Evolutionary conservation across 2,113 vertebrate species (phyloP).

Genomic region (Hypocryptadius cinnamomeus): DNA sequence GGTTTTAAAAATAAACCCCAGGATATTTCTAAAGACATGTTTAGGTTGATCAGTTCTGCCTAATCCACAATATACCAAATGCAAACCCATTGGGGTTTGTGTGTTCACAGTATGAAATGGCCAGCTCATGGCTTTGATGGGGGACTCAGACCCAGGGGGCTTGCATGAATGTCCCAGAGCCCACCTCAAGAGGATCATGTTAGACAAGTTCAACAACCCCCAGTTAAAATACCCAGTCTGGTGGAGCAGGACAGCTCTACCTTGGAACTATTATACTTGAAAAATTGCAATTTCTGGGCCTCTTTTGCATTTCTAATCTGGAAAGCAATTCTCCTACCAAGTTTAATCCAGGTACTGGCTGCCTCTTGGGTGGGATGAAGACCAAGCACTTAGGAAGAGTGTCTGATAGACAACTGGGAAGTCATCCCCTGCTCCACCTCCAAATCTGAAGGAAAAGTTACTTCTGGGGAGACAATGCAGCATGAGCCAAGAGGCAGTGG

Average conservation of each 20-base stretch:
- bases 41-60: neutral
- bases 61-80: neutral
- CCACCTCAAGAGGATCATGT: neutral
- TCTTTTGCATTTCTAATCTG: neutral
- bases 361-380: neutral
- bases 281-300: neutral
- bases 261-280: neutral
- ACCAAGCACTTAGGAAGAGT: neutral
- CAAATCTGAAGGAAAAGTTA: neutral
- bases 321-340: neutral
- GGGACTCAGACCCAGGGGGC: neutral
- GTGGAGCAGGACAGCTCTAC: neutral
- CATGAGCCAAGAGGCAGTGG: fast-evolving
- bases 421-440: neutral
- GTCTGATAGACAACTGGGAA: neutral
- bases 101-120: neutral
- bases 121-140: neutral
- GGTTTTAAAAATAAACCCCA: neutral
- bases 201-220: neutral
- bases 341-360: neutral
- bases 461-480: neutral
- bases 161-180: neutral
- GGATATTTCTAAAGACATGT: neutral
- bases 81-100: neutral
- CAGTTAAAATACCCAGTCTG: neutral